Conservation (phyloP, 2,888 invertebrate species). For the Hymenopus coronatus region DNA sequence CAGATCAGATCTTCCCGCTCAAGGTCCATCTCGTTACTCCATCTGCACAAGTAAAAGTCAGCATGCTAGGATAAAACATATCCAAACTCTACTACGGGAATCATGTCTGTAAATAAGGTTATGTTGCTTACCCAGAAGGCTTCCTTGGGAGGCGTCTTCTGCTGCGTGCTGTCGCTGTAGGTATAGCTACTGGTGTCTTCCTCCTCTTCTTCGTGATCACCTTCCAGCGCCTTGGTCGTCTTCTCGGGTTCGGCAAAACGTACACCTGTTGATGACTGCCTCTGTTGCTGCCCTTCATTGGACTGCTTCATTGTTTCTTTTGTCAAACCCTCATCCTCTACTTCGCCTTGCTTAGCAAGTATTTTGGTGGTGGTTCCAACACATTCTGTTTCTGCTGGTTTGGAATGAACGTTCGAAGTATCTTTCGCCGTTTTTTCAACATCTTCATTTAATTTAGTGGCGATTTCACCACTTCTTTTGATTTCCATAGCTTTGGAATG, state of each 20-base stretch:
- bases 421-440: neutral
- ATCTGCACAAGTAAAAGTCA: neutral
- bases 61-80: neutral
- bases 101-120: neutral
- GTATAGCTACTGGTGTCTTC: neutral
- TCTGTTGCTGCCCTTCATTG: neutral
- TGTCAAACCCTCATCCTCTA: neutral
- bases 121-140: conserved; percentile 24
- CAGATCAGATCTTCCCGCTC: neutral
- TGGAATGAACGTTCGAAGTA: neutral
- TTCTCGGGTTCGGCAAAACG: neutral
- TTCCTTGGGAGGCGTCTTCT: conserved; percentile 19
- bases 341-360: neutral
- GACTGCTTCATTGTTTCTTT: neutral
- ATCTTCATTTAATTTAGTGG: neutral
- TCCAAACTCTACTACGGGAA: neutral
- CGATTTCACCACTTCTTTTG: too few relatives aligned
- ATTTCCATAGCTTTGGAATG: too few relatives aligned
- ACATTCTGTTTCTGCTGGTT: neutral
- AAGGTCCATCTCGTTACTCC: neutral
- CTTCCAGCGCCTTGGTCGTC: neutral
- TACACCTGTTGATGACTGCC: neutral
- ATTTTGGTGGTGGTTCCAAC: neutral
- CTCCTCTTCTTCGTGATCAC: neutral
- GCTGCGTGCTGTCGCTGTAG: conserved; percentile 7